These are phyloP conservation scores for Phoxinus dragarum DNA, from an alignment of 2,797 vertebrate genomes.

Conservation along the genomic window DNA sequence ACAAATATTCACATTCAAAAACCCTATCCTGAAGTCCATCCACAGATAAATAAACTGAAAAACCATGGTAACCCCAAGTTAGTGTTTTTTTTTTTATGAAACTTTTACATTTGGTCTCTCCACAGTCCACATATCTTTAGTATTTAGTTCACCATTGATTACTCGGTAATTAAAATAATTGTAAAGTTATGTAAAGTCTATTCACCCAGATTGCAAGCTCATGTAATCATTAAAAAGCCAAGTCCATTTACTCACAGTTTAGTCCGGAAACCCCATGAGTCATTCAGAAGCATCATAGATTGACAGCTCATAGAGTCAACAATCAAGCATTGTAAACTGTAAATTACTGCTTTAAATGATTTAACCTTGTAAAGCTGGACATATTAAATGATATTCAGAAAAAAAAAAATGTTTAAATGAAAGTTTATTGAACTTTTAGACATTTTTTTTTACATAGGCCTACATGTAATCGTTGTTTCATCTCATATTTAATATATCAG, in stretches of 20 bases:
- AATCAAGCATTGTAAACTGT: neutral
- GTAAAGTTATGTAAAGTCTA: slow-evolving; percentile 24
- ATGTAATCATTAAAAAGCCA: neutral
- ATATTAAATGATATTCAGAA: neutral
- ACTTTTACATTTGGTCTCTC: neutral
- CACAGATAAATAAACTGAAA: neutral
- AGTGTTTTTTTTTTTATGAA: neutral
- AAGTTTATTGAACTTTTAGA: neutral
- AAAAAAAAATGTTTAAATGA: no score
- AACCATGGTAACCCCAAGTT: neutral
- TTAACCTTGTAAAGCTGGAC: neutral
- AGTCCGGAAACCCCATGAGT: slow-evolving; percentile 29
- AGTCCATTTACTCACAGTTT: neutral
- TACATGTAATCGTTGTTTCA: neutral
- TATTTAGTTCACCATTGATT: slow-evolving; percentile 7
- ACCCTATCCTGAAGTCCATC: neutral
- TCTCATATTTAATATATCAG: neutral
- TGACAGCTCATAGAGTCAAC: neutral
- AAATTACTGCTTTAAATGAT: neutral
- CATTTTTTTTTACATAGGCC: no score
- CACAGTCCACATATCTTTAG: neutral
- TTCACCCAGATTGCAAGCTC: neutral
- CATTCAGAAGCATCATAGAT: slow-evolving; percentile 22
- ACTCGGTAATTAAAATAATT: slow-evolving; percentile 3
- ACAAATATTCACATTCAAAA: neutral